phyloP scores from a whole-genome alignment of 2,113 vertebrate genomes.

The Erpornis zantholeuca region DNA sequence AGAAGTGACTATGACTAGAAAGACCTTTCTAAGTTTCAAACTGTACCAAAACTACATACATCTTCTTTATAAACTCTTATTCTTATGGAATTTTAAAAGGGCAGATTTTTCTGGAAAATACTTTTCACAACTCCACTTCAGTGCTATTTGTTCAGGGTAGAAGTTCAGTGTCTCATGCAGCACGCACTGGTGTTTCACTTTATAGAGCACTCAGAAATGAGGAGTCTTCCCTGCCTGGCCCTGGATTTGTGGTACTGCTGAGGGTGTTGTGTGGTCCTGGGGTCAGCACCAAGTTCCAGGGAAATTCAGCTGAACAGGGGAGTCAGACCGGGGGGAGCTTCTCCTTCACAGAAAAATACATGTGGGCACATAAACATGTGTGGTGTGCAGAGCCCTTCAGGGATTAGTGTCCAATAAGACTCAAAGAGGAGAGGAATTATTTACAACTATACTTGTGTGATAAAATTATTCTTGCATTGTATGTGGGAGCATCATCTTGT shows the following conservation, averaged over 20 bases:
- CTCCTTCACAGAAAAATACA: not conserved
- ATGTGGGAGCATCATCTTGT: not conserved
- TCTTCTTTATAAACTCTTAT: not conserved
- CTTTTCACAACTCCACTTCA: not conserved
- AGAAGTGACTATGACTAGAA: not conserved
- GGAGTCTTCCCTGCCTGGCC: slow-evolving; percentile 18
- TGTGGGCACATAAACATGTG: not conserved
- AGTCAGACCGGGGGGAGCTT: not conserved
- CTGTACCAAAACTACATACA: not conserved
- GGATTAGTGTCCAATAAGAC: not conserved
- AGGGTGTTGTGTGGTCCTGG: slow-evolving; percentile 34
- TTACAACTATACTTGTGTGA: not conserved
- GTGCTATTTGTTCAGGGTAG: not conserved
- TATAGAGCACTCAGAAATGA: not conserved
- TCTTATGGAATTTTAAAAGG: not conserved
- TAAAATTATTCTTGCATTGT: not conserved
- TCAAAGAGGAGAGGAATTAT: not conserved
- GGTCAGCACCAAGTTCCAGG: not conserved
- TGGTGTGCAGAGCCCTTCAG: not conserved
- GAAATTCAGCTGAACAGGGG: not conserved
- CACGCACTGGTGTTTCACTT: not conserved
- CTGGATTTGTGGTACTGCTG: slow-evolving; percentile 71
- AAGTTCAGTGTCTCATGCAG: not conserved
- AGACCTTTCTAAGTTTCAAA: not conserved
- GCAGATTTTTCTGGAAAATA: not conserved